phyloP scores from a whole-genome alignment of 2,797 vertebrate species.

The Muscicapa striata region DNA sequence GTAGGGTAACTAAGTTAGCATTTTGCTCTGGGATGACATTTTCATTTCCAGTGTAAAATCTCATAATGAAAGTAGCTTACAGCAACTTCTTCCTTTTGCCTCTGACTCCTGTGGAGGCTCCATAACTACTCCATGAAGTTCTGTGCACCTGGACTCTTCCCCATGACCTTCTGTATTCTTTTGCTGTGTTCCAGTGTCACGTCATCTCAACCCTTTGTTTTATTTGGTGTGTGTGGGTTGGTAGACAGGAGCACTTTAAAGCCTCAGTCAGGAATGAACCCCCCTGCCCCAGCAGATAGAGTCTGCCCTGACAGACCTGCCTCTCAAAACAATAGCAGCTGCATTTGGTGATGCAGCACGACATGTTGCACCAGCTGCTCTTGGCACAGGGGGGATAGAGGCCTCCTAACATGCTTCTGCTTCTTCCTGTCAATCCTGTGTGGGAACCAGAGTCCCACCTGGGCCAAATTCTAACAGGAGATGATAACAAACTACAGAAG shows the following conservation, averaged over 20 bases:
- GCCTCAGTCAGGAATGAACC: not conserved
- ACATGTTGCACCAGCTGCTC: not conserved
- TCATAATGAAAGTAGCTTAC: not conserved
- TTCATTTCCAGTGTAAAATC: constrained; percentile 6
- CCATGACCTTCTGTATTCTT: not conserved
- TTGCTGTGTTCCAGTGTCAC: not conserved
- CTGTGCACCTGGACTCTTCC: not conserved
- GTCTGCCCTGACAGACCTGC: not conserved
- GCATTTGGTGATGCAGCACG: not conserved
- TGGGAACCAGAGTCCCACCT: not conserved
- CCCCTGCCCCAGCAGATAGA: not conserved
- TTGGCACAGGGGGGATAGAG: not conserved
- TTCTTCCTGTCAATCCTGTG: not conserved
- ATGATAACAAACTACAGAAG: not conserved
- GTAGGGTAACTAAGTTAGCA: constrained; percentile 13
- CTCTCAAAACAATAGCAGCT: not conserved
- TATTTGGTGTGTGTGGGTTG: not conserved
- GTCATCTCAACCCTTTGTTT: not conserved
- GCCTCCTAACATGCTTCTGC: not conserved
- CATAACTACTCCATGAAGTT: not conserved
- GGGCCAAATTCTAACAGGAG: not conserved
- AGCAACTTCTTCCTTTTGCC: not conserved
- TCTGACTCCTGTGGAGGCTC: not conserved
- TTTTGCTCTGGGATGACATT: not conserved
- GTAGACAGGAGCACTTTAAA: not conserved